Evolutionary conservation across 2,888 invertebrate species (phyloP).

Genomic region (Phorcus lineatus): DNA sequence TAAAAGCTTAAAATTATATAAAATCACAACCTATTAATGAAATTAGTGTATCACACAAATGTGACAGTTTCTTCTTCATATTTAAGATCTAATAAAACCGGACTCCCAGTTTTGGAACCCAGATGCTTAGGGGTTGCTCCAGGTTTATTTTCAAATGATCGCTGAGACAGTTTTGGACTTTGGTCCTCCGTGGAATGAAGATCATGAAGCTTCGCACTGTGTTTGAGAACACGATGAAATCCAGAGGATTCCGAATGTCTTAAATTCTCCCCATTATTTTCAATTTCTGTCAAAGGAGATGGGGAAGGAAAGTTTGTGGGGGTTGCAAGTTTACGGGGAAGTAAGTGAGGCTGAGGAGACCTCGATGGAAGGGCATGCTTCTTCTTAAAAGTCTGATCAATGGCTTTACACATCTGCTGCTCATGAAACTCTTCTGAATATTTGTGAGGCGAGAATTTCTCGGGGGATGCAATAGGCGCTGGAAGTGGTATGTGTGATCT

Average conservation of each 20-base stretch:
- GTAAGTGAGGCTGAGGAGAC: background rate
- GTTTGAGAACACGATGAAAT: background rate
- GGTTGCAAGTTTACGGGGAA: background rate
- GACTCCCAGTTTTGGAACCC: constrained; percentile 22
- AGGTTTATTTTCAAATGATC: background rate
- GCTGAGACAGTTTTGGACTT: background rate
- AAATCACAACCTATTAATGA: background rate
- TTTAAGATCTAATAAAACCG: constrained; percentile 34
- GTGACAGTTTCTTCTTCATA: constrained; percentile 37
- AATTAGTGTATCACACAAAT: constrained; percentile 32
- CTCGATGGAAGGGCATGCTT: background rate
- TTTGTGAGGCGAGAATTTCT: constrained; percentile 44
- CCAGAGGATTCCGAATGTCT: background rate
- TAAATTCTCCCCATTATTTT: background rate
- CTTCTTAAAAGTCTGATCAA: background rate
- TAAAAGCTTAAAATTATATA: too few species aligned
- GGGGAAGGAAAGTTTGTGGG: background rate
- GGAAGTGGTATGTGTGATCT: background rate
- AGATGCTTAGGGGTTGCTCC: background rate
- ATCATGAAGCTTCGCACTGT: background rate
- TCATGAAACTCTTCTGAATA: background rate
- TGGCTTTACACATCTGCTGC: constrained; percentile 1
- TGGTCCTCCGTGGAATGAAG: background rate
- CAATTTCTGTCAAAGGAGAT: background rate
- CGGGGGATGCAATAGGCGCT: constrained; percentile 43